Evolutionary conservation across 2,113 vertebrate species (phyloP).

Genomic region (Noctilio leporinus): DNA sequence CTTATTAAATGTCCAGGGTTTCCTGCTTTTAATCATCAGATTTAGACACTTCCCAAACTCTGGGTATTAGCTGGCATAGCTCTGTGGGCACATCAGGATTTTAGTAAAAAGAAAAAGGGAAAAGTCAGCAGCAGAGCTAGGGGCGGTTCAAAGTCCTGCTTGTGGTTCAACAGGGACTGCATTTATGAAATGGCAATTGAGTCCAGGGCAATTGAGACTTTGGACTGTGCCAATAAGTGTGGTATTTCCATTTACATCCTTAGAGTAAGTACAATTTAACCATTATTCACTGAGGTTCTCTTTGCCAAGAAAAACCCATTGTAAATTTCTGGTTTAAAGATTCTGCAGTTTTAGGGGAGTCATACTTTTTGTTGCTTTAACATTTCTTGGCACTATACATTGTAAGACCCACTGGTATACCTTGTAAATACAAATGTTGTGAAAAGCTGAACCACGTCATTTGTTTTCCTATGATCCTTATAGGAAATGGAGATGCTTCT

Average conservation of each 20-base stretch:
- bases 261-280: slow-evolving; percentile 75
- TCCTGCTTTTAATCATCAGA: not conserved
- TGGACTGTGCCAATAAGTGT: slow-evolving; percentile 63
- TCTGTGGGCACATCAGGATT: not conserved
- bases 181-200: slow-evolving; percentile 52
- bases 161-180: slow-evolving; percentile 26
- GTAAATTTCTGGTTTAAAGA: slow-evolving; percentile 74
- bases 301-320: slow-evolving; percentile 82
- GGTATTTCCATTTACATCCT: slow-evolving; percentile 73
- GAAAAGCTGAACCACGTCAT: not conserved
- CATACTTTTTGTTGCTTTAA: slow-evolving; percentile 66
- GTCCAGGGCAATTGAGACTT: slow-evolving; percentile 51
- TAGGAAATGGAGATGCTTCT: slow-evolving; percentile 4
- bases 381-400: slow-evolving; percentile 53
- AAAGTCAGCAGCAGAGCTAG: not conserved
- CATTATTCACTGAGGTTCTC: slow-evolving; percentile 69
- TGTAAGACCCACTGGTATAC: slow-evolving; percentile 28
- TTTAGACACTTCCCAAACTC: not conserved
- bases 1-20: not conserved
- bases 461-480: slow-evolving; percentile 36
- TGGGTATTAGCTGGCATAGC: not conserved
- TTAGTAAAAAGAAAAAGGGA: slow-evolving; percentile 28
- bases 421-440: slow-evolving; percentile 62
- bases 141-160: not conserved
- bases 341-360: slow-evolving; percentile 59